These are phyloP conservation scores for Oreohelix idahoensis DNA, from an alignment of 1,140 invertebrate species.

Conservation along the genomic window DNA sequence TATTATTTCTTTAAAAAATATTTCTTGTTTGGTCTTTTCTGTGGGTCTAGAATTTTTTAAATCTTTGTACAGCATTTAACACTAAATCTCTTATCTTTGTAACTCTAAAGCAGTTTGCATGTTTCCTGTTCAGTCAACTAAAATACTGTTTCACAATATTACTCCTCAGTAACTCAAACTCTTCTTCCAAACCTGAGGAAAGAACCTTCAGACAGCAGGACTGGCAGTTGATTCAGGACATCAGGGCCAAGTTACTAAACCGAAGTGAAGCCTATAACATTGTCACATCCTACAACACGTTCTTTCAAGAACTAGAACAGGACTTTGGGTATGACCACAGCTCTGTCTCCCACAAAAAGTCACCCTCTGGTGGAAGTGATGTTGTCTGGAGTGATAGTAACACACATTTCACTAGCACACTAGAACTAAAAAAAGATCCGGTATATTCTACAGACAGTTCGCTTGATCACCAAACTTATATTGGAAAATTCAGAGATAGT, in stretches of 20 bases:
- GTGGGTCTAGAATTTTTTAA: too few species aligned
- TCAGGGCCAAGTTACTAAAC: constrained; percentile 49
- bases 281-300: constrained; percentile 49
- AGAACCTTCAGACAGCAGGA: constrained; percentile 11
- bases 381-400: neutral
- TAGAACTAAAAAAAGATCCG: constrained; percentile 24
- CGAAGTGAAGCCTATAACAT: constrained; percentile 47
- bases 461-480: neutral
- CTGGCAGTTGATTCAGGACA: constrained; percentile 47
- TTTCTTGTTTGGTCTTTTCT: too few species aligned
- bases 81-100: too few species aligned
- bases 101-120: too few species aligned
- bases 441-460: constrained; percentile 26
- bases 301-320: constrained; percentile 45
- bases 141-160: too few species aligned
- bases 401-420: constrained; percentile 34
- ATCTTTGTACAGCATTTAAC: too few species aligned
- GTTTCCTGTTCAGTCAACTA: too few species aligned
- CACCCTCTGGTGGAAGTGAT: neutral
- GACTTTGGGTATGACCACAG: constrained; percentile 30
- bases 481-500: neutral
- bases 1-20: too few species aligned
- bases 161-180: neutral
- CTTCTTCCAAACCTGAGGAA: neutral
- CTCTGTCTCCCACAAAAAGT: neutral